These are phyloP conservation scores for Zaprionus capensis DNA, from an alignment of 1,140 invertebrate genomes.

Conservation along the genomic window DNA sequence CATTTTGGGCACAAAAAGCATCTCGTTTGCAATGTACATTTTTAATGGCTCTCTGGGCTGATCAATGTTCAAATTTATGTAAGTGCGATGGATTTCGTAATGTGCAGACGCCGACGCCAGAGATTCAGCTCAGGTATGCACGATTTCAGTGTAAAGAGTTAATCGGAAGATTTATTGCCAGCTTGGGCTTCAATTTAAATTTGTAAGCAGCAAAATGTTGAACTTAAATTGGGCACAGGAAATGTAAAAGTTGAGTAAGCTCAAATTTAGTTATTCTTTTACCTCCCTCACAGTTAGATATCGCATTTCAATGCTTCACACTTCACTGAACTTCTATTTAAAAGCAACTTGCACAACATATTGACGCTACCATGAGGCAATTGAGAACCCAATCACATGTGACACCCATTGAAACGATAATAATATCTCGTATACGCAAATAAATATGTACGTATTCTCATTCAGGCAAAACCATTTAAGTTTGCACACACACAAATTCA, in stretches of 20 bases:
- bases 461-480: constrained; percentile 53
- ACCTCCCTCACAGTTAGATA: not conserved
- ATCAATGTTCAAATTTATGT: constrained; percentile 14
- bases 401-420: constrained; percentile 18
- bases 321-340: not conserved
- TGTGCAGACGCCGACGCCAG: not conserved
- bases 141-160: not conserved
- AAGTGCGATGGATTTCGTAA: constrained; percentile 14
- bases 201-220: not conserved
- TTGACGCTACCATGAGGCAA: not conserved
- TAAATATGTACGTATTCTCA: constrained; percentile 51
- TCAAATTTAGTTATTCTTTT: not conserved
- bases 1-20: constrained; percentile 26
- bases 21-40: constrained; percentile 32
- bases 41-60: constrained; percentile 44
- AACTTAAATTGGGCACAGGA: not conserved
- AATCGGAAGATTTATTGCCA: not conserved
- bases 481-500: constrained; percentile 45
- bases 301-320: not conserved
- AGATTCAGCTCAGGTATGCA: constrained; percentile 1
- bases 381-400: constrained; percentile 26
- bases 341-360: not conserved
- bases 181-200: not conserved
- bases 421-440: constrained; percentile 21
- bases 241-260: too few relatives aligned